Evolutionary conservation across 1,140 invertebrate species (phyloP), one percentile per base, ranked within the genome.

Genomic region (Lysiphlebus fabarum): DNA sequence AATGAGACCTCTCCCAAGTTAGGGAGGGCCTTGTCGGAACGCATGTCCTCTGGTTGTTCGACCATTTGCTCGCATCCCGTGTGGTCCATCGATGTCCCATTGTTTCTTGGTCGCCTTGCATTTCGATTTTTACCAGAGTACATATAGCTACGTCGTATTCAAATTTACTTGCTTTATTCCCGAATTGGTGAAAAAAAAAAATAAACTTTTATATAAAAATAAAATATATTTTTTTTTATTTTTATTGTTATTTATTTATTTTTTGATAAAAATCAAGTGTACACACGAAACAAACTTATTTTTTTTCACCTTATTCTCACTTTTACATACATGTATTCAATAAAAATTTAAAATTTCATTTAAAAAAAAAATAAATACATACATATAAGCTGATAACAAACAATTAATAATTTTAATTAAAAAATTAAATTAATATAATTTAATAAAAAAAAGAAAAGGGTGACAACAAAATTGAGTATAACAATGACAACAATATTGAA

Each of bases 51-150:
- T 71, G 74, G 74, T 79, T 79, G 76, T 79, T 78, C 70, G 71
- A 77, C 77, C 76, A 79, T 79, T 79, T 79, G 76, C 77, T 78
- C 71, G 74, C 76, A 73, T 74, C 74, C 76, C 77, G 77, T 79
- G 77, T 79, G 77, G 77, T 78, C 77, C 75, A 69, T 72, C 75
- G 75, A 78, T 78, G 72, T 76, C 65, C 74, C 76, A 79, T 79
- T 78, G 76, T 79, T 78, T 76, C 17, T 69, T 58, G 51, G 59
- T 55, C 56, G 48, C 62, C 65, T 56, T 62, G 64, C 59, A 37
- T 51, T 51, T 51, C 49, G 49, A 10, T 11, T 53, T 37, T 14
- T 38, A 6, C 42, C 17, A 26, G 17, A 26, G 17, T 26, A 26
- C n/a, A n/a, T 26, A 26, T 38, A 43, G 53, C 56, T 59, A 62